Evolutionary conservation across 2,888 invertebrate species (phyloP).

Genomic region (Pristionchus exspectatus): DNA sequence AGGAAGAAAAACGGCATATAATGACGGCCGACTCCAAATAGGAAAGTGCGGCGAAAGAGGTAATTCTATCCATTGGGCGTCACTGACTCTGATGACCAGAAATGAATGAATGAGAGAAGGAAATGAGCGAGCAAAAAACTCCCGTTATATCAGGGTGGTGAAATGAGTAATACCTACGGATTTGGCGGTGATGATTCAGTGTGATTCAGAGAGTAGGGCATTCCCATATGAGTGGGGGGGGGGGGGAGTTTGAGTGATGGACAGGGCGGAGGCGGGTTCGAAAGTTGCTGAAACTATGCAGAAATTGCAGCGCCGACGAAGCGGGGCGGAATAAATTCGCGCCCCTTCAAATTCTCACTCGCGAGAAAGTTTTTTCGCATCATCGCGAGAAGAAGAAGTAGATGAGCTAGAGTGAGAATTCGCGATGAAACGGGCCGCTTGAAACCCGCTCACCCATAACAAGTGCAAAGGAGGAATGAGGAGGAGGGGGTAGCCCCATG

Average conservation of each 20-base stretch:
- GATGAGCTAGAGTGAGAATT: neutral
- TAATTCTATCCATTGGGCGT: neutral
- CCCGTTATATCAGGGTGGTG: neutral
- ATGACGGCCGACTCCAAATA: neutral
- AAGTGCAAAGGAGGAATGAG: constrained; percentile 4
- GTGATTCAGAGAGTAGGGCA: constrained; percentile 3
- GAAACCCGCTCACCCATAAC: constrained; percentile 8
- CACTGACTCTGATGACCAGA: neutral
- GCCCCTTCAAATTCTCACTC: constrained; percentile 9
- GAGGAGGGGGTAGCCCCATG: neutral
- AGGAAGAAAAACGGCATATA: neutral
- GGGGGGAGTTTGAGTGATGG: neutral
- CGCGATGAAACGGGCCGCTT: neutral
- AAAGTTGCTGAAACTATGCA: constrained; percentile 13
- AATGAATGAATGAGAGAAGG: neutral
- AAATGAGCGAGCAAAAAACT: neutral
- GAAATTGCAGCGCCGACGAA: constrained; percentile 1
- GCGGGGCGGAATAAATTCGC: constrained; percentile 24
- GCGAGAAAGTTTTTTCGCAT: neutral
- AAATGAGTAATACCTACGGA: constrained; percentile 3
- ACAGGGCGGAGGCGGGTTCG: neutral
- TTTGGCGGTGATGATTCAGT: neutral
- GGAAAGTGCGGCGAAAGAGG: neutral
- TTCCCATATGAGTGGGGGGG: neutral
- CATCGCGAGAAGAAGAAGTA: constrained; percentile 3